Evolutionary conservation across 2,113 vertebrate species (phyloP).

Genomic region (Tricholaema leucomelas): DNA sequence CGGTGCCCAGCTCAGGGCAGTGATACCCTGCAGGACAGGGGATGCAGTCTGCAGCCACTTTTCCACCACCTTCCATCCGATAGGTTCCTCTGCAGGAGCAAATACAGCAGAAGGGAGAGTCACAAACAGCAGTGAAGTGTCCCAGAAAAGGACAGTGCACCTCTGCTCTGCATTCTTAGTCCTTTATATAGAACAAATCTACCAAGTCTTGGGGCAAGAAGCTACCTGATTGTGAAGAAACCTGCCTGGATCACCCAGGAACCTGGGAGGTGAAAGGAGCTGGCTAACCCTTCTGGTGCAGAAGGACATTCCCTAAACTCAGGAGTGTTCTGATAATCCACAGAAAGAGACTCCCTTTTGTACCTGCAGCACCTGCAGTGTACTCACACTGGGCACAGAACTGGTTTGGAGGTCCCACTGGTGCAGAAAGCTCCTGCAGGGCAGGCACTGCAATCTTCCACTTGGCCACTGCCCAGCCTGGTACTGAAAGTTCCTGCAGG

Average conservation of each 20-base stretch:
- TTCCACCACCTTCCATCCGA: conserved; percentile 71
- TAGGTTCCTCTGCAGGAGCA: conserved; percentile 79
- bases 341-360: accelerated
- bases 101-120: neutral
- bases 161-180: neutral
- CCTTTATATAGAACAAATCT: neutral
- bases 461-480: conserved; percentile 74
- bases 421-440: conserved; percentile 85
- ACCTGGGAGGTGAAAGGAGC: accelerated
- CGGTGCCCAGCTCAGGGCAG: conserved; percentile 83
- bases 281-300: too few relatives aligned
- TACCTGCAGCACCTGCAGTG: accelerated
- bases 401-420: conserved; percentile 83
- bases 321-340: neutral
- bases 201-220: neutral
- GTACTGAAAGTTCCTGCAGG: conserved; percentile 82
- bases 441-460: conserved; percentile 81
- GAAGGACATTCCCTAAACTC: neutral
- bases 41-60: conserved; percentile 75
- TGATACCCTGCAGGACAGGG: conserved; percentile 84
- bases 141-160: neutral
- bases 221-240: neutral
- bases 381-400: conserved; percentile 82
- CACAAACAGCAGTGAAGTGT: neutral
- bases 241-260: neutral